Evolutionary conservation across 2,113 vertebrate species (phyloP).

Genomic region (Malurus elegans): DNA sequence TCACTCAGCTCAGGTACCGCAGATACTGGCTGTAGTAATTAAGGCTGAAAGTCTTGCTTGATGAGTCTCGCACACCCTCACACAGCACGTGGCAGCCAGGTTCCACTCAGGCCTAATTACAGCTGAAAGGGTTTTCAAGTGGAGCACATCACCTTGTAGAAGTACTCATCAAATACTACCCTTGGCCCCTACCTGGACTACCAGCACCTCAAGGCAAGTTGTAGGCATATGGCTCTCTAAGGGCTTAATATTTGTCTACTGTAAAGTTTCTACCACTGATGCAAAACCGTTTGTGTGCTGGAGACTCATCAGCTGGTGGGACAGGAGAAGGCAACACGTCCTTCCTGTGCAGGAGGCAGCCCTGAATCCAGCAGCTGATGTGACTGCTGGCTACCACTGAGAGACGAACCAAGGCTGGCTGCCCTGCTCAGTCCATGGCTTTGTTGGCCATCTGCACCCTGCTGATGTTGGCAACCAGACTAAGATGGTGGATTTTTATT

Average conservation of each 20-base stretch:
- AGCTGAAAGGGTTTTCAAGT: background rate
- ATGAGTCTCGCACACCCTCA: background rate
- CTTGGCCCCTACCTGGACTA: background rate
- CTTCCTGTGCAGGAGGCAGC: background rate
- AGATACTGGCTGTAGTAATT: slow-evolving; percentile 16
- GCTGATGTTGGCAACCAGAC: background rate
- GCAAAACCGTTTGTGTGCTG: background rate
- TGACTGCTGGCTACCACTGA: fast-evolving
- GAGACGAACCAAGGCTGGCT: background rate
- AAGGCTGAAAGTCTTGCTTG: background rate
- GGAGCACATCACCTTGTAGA: background rate
- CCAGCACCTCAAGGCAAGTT: background rate
- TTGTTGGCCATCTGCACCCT: background rate
- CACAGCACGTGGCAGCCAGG: background rate
- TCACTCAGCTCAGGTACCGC: background rate
- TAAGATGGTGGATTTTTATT: background rate
- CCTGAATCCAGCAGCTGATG: background rate
- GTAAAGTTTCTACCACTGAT: background rate
- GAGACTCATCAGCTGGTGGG: background rate
- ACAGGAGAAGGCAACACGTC: background rate
- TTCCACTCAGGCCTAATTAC: background rate
- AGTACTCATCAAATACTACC: background rate
- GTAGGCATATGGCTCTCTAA: background rate
- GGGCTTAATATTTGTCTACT: background rate
- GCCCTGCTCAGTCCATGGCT: background rate